These are phyloP conservation scores for Zygaena filipendulae DNA, from an alignment of 2,888 invertebrate species.

Conservation along the genomic window DNA sequence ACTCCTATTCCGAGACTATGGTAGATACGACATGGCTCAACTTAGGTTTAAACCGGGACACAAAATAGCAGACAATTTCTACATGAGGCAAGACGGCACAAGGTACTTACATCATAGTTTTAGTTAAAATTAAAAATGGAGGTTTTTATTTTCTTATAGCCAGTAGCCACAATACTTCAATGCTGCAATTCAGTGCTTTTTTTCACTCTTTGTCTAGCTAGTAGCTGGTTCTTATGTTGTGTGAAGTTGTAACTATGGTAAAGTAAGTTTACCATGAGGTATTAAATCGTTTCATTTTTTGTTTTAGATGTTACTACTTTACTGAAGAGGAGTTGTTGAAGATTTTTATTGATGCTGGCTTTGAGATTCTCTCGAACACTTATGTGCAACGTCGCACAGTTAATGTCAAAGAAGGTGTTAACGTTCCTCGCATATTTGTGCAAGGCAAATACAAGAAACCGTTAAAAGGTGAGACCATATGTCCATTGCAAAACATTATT, in stretches of 20 bases:
- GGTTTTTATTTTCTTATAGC: not conserved
- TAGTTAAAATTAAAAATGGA: too few species aligned
- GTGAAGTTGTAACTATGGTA: not conserved
- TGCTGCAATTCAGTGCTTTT: not conserved
- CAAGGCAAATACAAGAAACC: conserved; percentile 86
- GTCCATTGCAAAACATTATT: too few species aligned
- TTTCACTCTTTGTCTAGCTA: not conserved
- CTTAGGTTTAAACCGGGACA: conserved; percentile 92
- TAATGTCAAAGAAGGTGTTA: conserved; percentile 91
- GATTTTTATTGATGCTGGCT: conserved; percentile 77
- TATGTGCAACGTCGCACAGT: conserved; percentile 91
- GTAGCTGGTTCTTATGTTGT: not conserved
- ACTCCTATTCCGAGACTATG: conserved; percentile 93
- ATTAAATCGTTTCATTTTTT: too few species aligned
- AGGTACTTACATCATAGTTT: conserved; percentile 54
- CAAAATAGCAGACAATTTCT: conserved; percentile 92
- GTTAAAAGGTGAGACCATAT: not conserved
- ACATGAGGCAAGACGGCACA: conserved; percentile 97
- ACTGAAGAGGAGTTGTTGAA: conserved; percentile 74
- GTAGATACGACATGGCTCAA: conserved; percentile 95
- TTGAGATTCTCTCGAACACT: conserved; percentile 73
- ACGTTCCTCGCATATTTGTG: conserved; percentile 92
- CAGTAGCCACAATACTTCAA: too few species aligned
- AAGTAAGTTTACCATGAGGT: too few species aligned
- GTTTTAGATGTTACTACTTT: conserved; percentile 86